phyloP scores from a whole-genome alignment of 1,140 invertebrate species.

The Bilobella aurantiaca region DNA sequence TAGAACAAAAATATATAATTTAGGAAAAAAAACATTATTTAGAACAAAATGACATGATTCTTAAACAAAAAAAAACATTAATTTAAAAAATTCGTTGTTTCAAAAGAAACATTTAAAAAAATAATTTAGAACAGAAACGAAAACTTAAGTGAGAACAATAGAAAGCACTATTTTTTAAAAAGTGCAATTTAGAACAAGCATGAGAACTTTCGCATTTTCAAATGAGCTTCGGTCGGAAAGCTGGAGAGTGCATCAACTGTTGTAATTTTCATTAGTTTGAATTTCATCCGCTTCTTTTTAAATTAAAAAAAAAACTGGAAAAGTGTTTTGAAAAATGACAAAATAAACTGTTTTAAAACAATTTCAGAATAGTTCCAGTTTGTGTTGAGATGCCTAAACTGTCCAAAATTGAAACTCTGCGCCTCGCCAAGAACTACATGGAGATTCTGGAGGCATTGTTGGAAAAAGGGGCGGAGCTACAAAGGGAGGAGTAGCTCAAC shows the following conservation, averaged over 20 bases:
- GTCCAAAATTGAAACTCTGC: slow-evolving; percentile 59
- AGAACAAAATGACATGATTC: too few relatives aligned
- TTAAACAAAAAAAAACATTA: too few relatives aligned
- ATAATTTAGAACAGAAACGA: too few relatives aligned
- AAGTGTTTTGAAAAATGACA: background rate
- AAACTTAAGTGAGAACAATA: background rate
- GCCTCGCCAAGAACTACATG: slow-evolving; percentile 57
- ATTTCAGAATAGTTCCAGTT: background rate
- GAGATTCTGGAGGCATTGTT: slow-evolving; percentile 46
- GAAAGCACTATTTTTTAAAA: too few relatives aligned
- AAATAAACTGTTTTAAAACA: background rate
- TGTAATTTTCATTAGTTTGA: background rate
- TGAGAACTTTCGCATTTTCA: too few relatives aligned
- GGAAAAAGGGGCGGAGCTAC: slow-evolving; percentile 43
- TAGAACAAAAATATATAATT: too few relatives aligned
- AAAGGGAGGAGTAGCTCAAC: slow-evolving; percentile 45
- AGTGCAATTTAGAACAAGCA: too few relatives aligned
- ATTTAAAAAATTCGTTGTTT: too few relatives aligned
- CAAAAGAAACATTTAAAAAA: too few relatives aligned
- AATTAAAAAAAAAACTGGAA: background rate
- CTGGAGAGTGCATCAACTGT: background rate
- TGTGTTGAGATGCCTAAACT: slow-evolving; percentile 45
- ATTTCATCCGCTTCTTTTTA: too few relatives aligned
- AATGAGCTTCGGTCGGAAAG: background rate
- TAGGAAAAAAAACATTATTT: too few relatives aligned